Conservation (phyloP, 2,888 invertebrate species). For the Argyra leucocephala region DNA sequence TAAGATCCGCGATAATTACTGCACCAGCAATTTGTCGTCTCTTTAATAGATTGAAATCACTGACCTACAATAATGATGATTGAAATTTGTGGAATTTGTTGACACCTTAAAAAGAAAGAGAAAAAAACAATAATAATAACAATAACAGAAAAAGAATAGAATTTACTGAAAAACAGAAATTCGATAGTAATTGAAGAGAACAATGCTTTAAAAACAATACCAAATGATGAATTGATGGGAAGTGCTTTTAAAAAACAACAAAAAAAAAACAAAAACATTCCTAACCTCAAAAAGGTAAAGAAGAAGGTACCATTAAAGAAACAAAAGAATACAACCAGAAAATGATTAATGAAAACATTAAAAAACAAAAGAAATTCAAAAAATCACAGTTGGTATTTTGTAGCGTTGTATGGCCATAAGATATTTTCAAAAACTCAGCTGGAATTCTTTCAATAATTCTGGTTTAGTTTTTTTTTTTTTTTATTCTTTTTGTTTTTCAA, state of each 20-base stretch:
- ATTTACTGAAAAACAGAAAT: background rate
- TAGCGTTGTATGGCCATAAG: no score
- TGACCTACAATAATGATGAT: background rate
- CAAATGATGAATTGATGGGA: background rate
- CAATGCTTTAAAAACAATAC: background rate
- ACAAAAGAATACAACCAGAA: no score
- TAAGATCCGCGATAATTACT: slow-evolving; percentile 1
- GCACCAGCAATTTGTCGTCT: slow-evolving; percentile 1
- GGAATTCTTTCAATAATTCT: no score
- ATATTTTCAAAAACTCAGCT: no score
- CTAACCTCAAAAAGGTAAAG: background rate
- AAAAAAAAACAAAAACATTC: no score
- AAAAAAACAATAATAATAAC: background rate
- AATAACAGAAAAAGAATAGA: background rate
- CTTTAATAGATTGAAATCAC: background rate
- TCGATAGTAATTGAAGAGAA: background rate
- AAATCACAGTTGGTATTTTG: no score
- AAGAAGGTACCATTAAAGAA: no score
- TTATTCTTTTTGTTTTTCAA: no score
- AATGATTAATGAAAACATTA: no score
- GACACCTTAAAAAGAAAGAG: background rate
- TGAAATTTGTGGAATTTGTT: background rate
- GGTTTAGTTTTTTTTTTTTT: no score
- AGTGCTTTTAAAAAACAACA: background rate
- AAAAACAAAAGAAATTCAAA: no score